A percentile compares a stretch with the other conserved stretches of the same genome.
phyloP scores from a whole-genome alignment of 1,140 invertebrate species.

The Heterodera carotae region DNA sequence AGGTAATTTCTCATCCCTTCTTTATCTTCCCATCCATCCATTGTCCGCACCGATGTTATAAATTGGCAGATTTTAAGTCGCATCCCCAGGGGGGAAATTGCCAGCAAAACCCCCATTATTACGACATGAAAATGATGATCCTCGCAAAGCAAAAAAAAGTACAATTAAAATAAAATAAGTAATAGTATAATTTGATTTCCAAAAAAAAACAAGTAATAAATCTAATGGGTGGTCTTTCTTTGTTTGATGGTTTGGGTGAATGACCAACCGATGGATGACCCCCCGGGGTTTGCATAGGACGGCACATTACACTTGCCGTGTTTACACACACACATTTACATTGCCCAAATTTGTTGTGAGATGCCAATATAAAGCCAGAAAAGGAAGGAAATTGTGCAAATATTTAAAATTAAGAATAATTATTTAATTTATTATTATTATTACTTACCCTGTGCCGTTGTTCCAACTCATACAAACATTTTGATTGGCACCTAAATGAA shows the following conservation, averaged over 20 bases:
- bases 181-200: background rate
- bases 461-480: slow-evolving; percentile 48
- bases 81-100: background rate
- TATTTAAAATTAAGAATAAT: background rate
- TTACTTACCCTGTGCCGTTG: slow-evolving; percentile 40
- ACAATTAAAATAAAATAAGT: background rate
- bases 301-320: too few relatives aligned
- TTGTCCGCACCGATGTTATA: background rate
- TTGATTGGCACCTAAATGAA: slow-evolving; percentile 46
- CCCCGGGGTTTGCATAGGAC: too few relatives aligned
- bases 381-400: too few relatives aligned
- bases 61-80: background rate
- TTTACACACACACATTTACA: too few relatives aligned
- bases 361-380: too few relatives aligned
- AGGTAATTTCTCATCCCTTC: background rate
- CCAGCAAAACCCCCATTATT: background rate
- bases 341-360: too few relatives aligned
- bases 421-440: background rate
- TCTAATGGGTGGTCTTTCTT: too few relatives aligned
- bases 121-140: background rate
- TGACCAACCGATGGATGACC: too few relatives aligned
- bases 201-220: background rate
- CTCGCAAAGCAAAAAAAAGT: background rate
- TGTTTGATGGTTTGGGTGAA: too few relatives aligned
- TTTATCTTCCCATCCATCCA: background rate